These are phyloP conservation scores for Heterochromis multidens DNA, from an alignment of 2,113 vertebrate genomes.

Conservation along the genomic window DNA sequence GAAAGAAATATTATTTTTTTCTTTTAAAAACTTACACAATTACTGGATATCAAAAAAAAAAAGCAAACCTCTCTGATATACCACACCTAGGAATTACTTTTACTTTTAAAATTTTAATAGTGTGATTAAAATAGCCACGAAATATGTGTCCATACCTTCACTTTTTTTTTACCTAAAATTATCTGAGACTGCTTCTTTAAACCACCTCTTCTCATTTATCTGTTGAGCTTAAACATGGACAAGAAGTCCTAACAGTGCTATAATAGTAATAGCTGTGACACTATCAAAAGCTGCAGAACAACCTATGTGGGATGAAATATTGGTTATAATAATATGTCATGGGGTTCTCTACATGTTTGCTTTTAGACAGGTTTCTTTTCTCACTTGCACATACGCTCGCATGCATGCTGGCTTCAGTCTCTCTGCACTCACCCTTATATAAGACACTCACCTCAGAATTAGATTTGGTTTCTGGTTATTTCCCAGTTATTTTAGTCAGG, in stretches of 20 bases:
- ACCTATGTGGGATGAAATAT: background rate
- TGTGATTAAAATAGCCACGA: background rate
- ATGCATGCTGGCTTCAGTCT: background rate
- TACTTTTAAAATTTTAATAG: background rate
- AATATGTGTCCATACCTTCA: background rate
- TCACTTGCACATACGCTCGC: background rate
- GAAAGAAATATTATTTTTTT: background rate
- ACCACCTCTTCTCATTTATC: too few relatives aligned
- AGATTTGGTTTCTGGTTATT: background rate
- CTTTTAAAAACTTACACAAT: background rate
- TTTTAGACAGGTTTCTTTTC: background rate
- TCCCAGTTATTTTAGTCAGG: background rate
- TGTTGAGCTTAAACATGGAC: background rate
- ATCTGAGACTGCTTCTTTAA: too few relatives aligned
- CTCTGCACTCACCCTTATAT: background rate
- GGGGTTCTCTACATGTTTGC: background rate
- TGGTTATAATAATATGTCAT: background rate
- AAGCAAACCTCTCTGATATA: background rate
- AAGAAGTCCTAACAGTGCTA: background rate
- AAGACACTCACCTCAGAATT: background rate
- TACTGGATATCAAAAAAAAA: rapidly evolving
- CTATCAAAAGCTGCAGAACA: background rate
- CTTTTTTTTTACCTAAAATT: too few relatives aligned
- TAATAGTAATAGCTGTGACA: background rate
- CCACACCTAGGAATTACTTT: background rate